These are phyloP conservation scores for Danaus chrysippus DNA, from an alignment of 2,888 invertebrate species.

Conservation along the genomic window DNA sequence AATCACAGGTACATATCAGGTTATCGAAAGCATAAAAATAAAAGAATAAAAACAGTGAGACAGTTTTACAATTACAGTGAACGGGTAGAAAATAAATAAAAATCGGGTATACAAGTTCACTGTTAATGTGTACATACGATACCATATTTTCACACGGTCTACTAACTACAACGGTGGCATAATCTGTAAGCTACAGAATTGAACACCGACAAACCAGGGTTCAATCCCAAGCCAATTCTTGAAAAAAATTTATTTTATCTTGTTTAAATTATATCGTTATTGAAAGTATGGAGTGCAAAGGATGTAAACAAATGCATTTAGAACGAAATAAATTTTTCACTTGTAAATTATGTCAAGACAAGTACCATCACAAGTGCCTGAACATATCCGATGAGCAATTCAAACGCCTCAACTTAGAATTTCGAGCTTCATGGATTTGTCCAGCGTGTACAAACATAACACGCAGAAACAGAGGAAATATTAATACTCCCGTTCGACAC, in stretches of 20 bases:
- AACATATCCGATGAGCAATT: not conserved
- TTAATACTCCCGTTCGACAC: conserved; percentile 1
- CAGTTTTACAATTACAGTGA: conserved; percentile 8
- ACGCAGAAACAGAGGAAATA: not conserved
- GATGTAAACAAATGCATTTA: not conserved
- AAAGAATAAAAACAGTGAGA: conserved; percentile 9
- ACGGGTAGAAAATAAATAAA: conserved; percentile 9
- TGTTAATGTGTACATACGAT: conserved; percentile 5
- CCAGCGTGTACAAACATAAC: conserved; percentile 6
- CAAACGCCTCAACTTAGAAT: conserved; percentile 1
- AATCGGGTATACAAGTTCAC: conserved; percentile 7
- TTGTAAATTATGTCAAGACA: not conserved
- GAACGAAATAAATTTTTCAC: not conserved
- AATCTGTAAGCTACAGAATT: conserved; percentile 6
- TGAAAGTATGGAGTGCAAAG: not conserved
- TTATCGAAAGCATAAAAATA: conserved; percentile 3
- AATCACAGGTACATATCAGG: conserved; percentile 6
- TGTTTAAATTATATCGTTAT: not conserved
- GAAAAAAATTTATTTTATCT: conserved; percentile 5
- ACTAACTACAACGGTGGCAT: conserved; percentile 9
- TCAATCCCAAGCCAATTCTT: conserved; percentile 8
- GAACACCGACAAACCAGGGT: conserved; percentile 3
- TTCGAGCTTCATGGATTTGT: not conserved
- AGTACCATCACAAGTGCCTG: conserved; percentile 4
- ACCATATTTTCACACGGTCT: conserved; percentile 7